phyloP scores from a whole-genome alignment of 2,797 vertebrate genomes.

The Sebastolobus alascanus region DNA sequence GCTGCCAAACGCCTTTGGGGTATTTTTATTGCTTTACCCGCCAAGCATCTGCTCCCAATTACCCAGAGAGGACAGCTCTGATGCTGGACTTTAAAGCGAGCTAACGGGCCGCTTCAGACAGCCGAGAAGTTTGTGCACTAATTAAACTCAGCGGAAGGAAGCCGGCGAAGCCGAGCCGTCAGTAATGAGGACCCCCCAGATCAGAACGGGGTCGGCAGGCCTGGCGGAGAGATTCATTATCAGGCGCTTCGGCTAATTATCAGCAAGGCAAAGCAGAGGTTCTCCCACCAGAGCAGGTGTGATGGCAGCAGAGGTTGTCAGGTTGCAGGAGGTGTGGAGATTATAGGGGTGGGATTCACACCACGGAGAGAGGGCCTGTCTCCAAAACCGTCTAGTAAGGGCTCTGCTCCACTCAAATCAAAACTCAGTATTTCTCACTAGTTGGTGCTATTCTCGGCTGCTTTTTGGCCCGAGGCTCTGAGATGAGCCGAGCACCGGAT shows the following conservation, averaged over 20 bases:
- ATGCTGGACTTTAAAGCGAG: slow-evolving; percentile 81
- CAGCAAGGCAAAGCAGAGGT: slow-evolving; percentile 70
- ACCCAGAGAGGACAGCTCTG: slow-evolving; percentile 84
- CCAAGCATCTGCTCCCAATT: slow-evolving; percentile 88
- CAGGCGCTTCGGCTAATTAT: slow-evolving; percentile 78
- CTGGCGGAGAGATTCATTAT: slow-evolving; percentile 77
- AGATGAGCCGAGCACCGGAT: slow-evolving; percentile 68
- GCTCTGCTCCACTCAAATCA: slow-evolving; percentile 70
- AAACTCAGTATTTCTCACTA: slow-evolving; percentile 66
- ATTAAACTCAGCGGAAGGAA: slow-evolving; percentile 86
- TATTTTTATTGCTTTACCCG: slow-evolving; percentile 84
- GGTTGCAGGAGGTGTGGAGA: slow-evolving; percentile 66
- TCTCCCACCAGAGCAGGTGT: slow-evolving; percentile 76
- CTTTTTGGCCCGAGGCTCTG: slow-evolving; percentile 57
- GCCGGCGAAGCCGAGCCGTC: slow-evolving; percentile 72
- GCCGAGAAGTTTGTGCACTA: slow-evolving; percentile 84
- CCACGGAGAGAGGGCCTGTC: slow-evolving; percentile 52
- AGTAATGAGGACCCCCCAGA: slow-evolving; percentile 84
- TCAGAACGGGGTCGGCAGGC: slow-evolving; percentile 75
- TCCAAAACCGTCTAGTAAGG: slow-evolving; percentile 67
- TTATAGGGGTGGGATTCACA: slow-evolving; percentile 63
- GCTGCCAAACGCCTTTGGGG: slow-evolving; percentile 83
- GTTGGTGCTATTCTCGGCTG: slow-evolving; percentile 71
- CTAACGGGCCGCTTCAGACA: slow-evolving; percentile 82
- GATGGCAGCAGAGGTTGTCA: slow-evolving; percentile 76